Evolutionary conservation across 2,797 vertebrate species (phyloP), one percentile per base, ranked within the genome.

Genomic region (Eulemur mongoz): DNA sequence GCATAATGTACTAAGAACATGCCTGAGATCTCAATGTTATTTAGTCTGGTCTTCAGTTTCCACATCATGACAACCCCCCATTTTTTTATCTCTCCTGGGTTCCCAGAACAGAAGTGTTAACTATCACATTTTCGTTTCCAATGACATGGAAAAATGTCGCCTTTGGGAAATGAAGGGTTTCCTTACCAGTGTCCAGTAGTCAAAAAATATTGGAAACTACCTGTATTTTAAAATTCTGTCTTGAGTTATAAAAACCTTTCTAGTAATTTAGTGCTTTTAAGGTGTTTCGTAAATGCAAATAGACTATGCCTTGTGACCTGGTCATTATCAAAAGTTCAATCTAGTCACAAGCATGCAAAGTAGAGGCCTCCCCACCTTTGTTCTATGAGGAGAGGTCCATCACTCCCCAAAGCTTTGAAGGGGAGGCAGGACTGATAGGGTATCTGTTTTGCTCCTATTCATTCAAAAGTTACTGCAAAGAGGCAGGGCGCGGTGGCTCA

Each of bases 161-260:
- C 18, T 54, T 81, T 94, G 30, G 48, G 50, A 32, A 75, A 91
- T 25, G 15, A 22, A 45, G 32, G 12, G 32, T 93, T 93, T 93
- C 88, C 67, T 92, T 89, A n/a, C 10, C 27, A 70, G 23, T 27
- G 18, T 79, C n/a, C 35, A 78, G 35, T 18, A 92, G 23, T 80
- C 45, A 23, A 61, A 67, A 93, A 79, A 79, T 67, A 86, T 78
- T 20, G 15, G 43, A 93, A 95, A 73, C 25, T 72, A 59, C 59
- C 32, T 67, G 15, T 90, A 63, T 91, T 93, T 96, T 35, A 61
- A 93, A 95, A 78, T 78, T 72, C 27, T 85, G 27, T 94, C 52
- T 91, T 91, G 59, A 87, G 23, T 83, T n/a, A 27, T 81, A 80
- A 75, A 89, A 92, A 59, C 45, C 3, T 52, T 89, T 38, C 25